Conservation (phyloP, 2,888 invertebrate species). For the Geotrupes spiniger region DNA sequence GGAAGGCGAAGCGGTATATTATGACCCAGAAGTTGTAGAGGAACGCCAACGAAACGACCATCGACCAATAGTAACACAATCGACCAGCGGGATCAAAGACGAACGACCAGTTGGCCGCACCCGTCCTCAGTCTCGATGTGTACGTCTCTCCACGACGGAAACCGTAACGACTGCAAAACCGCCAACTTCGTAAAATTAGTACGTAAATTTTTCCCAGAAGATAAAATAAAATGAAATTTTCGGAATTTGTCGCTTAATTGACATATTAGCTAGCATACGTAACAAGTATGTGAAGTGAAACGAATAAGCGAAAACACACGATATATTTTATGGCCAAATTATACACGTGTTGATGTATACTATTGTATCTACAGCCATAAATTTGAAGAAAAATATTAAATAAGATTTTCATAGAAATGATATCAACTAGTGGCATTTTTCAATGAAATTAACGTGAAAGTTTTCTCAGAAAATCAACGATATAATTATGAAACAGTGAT, state of each 20-base stretch:
- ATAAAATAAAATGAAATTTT: neutral
- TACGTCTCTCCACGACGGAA: constrained; percentile 62
- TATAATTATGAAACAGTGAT: no score
- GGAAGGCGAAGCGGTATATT: constrained; percentile 98
- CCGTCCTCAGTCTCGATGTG: constrained; percentile 63
- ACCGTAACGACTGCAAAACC: constrained; percentile 52
- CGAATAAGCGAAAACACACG: no score
- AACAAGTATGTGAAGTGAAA: no score
- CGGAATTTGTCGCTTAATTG: neutral
- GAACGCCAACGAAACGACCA: constrained; percentile 94
- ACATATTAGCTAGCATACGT: no score
- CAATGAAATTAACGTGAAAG: no score
- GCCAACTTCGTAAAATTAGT: neutral
- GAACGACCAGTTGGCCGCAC: constrained; percentile 83
- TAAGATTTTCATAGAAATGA: no score
- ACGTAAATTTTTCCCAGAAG: neutral
- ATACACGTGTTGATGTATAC: no score
- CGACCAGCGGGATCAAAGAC: constrained; percentile 98
- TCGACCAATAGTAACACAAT: constrained; percentile 95
- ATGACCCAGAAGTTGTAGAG: constrained; percentile 98
- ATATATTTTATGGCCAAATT: no score
- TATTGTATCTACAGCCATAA: no score
- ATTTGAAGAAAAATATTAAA: no score
- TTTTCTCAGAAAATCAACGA: no score
- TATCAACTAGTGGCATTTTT: no score